A percentile compares a stretch with the other conserved stretches of the same genome.
phyloP scores from a whole-genome alignment of 2,113 vertebrate species.

The Candoia aspera region DNA sequence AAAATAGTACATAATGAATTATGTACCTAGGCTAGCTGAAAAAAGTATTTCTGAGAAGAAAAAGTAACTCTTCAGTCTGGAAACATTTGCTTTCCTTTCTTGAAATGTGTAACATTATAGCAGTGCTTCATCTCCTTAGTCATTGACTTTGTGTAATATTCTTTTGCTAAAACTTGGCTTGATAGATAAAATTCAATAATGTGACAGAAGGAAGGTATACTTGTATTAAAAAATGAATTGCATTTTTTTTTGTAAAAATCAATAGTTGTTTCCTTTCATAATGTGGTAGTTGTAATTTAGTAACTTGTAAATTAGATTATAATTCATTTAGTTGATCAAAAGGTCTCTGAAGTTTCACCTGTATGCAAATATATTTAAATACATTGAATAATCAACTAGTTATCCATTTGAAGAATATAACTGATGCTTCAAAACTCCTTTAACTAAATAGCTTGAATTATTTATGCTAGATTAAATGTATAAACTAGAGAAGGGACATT shows the following conservation, averaged over 20 bases:
- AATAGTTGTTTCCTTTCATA: constrained; percentile 5
- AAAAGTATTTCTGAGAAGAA: not conserved
- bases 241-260: not conserved
- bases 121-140: not conserved
- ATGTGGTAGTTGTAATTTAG: not conserved
- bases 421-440: not conserved
- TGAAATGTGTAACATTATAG: not conserved
- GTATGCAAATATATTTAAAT: not conserved
- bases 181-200: not conserved
- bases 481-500: not conserved
- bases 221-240: not conserved
- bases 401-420: not conserved
- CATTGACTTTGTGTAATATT: not conserved
- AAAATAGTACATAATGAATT: not conserved
- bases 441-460: not conserved
- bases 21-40: not conserved
- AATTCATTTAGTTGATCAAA: not conserved
- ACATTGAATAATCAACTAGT: not conserved
- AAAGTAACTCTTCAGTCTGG: not conserved
- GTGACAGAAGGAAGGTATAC: not conserved
- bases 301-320: not conserved
- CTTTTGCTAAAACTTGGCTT: constrained; percentile 1
- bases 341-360: not conserved
- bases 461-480: not conserved
- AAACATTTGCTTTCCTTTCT: not conserved